Evolutionary conservation across 1,140 invertebrate genomes (phyloP), one percentile per base, ranked within the genome.

Genomic region (Campoletis sonorensis): DNA sequence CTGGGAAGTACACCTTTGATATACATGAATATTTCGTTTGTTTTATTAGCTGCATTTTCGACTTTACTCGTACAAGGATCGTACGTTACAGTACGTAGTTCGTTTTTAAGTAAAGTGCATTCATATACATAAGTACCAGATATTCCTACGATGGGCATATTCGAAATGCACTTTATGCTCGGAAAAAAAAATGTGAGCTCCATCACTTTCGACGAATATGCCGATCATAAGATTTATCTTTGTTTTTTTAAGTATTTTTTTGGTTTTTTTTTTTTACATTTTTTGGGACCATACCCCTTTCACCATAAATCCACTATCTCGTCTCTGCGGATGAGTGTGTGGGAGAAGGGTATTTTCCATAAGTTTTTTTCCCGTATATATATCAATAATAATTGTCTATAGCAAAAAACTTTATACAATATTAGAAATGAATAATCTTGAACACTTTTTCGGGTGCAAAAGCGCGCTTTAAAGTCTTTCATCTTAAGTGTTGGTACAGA

Each of bases 281-380:
- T 49, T 80, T 75, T 83, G 82, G 87, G 87, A 89, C 87, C 81
- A 86, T 84, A 90, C 81, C 85, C 88, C 84, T 89, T 90, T 90
- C 88, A 85, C 89, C 87, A 90, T 90, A 90, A 90, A 90, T 85
- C 85, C 89, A 90, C 89, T 90, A 89, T 89, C 88, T 79, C 87
- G 49, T 85, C 88, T 86, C 88, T 90, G 89, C 85, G 85, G 88
- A 89, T 88, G 86, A 90, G 89, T 90, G 89, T 86, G 81, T 84
- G 89, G 85, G 86, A 89, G 86, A 90, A 83, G 88, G 85, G 76
- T 90, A 88, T 85, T 81, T 89, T 89, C 88, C 89, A 72, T 81
- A 77, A 72, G 27, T 15, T 58, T 80, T 72, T 71, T 68, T 37
- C 51, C 8, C 11, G 13, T 45, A 45, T 45, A 45, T 45, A 58